Evolutionary conservation across 2,888 invertebrate species (phyloP), one percentile per base, ranked within the genome.

Genomic region (Rotaria sp.): DNA sequence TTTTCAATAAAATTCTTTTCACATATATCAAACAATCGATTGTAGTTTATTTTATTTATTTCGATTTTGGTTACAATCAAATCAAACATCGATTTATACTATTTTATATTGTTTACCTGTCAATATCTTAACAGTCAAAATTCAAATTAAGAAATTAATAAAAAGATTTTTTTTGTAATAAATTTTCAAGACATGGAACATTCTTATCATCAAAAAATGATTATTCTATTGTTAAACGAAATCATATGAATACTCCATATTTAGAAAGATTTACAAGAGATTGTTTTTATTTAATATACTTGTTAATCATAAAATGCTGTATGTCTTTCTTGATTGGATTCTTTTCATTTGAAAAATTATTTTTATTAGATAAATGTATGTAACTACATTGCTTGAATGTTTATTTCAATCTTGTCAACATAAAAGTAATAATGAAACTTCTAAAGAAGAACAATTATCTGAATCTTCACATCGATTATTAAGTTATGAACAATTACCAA

Each of bases 241-340:
- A 88, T 85, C 90, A 91, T 88, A 89, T 90, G 87, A 88, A 88
- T 80, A 88, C 89, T 74, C 87, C 88, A 21, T 90, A 90, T 0
- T 87, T 88, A 21, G 90, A 90, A 8, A 90, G 90, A 41, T 91
- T 91, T 88, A 90, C 90, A 86, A 89, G 90, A 8, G 90, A 91
- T 88, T 90, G 91, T 89, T 91, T 91, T 88, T 88, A 90, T 86
- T 89, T 89, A 74, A 89, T 91, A 89, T 91, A 48, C 88, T 91
- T 15, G 89, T 90, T 86, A 89, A 90, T 85, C 88, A 88, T 10
- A 87, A 88, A n/a, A 89, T 90, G 52, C 89, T 89, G 90, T 90
- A 84, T 86, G 45, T 88, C 88, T 8, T 84, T 48, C 10, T 84
- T 30, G 4, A 7, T 84, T 24, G n/a, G n/a, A n/a, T n/a, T n/a